These are phyloP conservation scores for Patella ulyssiponensis DNA, from an alignment of 2,888 invertebrate species.

Conservation along the genomic window DNA sequence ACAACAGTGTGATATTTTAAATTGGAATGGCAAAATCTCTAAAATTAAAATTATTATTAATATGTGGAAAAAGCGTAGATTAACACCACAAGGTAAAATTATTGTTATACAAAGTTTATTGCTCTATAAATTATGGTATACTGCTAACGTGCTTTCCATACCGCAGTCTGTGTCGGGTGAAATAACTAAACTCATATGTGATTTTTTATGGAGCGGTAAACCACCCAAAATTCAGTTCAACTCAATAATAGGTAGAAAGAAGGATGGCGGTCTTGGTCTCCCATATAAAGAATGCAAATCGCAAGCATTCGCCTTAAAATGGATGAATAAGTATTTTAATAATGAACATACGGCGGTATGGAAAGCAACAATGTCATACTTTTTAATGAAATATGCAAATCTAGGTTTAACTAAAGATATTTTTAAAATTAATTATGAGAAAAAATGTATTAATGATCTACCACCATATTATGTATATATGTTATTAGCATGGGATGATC, in stretches of 20 bases:
- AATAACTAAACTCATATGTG: background rate
- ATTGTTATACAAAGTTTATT: background rate
- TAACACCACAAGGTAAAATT: background rate
- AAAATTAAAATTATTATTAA: background rate
- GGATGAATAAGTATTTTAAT: background rate
- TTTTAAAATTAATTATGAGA: background rate
- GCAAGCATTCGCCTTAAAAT: background rate
- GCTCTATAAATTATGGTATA: background rate
- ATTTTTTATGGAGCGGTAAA: background rate
- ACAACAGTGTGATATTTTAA: background rate
- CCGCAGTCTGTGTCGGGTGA: background rate
- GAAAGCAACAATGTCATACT: background rate
- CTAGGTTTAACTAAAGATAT: background rate
- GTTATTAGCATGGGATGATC: background rate
- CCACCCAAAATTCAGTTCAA: background rate
- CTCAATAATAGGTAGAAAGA: background rate
- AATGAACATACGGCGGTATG: background rate
- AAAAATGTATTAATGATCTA: background rate
- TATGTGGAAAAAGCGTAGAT: background rate
- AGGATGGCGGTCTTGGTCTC: background rate
- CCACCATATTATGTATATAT: background rate
- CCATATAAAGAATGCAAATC: background rate
- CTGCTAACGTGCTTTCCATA: background rate
- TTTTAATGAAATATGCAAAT: background rate
- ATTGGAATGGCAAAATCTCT: background rate